Conservation (phyloP, 2,888 invertebrate genomes). For the Platycheirus rosarum region DNA sequence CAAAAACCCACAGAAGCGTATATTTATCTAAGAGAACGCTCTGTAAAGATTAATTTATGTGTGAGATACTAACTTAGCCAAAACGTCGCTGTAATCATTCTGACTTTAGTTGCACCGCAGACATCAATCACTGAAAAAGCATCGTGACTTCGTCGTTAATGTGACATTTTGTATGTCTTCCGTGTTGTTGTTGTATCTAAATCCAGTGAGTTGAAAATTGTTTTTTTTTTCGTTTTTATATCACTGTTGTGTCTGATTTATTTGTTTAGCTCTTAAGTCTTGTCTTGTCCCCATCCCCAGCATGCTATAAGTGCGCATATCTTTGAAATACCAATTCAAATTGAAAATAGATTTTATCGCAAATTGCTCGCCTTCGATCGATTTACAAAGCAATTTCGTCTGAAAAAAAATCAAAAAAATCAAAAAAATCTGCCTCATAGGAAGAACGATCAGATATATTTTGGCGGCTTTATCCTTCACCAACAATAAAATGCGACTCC, state of each 20-base stretch:
- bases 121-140: slow-evolving; percentile 67
- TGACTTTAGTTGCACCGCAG: slow-evolving; percentile 64
- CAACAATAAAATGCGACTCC: slow-evolving; percentile 69
- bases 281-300: background rate
- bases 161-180: slow-evolving; percentile 44
- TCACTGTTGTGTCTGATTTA: slow-evolving; percentile 8
- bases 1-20: slow-evolving; percentile 25
- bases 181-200: slow-evolving; percentile 35
- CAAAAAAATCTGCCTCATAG: slow-evolving; percentile 33
- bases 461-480: slow-evolving; percentile 56
- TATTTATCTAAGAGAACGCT: slow-evolving; percentile 10
- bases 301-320: slow-evolving; percentile 27
- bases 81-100: slow-evolving; percentile 45
- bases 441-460: slow-evolving; percentile 23
- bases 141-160: slow-evolving; percentile 49
- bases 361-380: slow-evolving; percentile 66
- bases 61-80: slow-evolving; percentile 12
- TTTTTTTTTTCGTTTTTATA: slow-evolving; percentile 12
- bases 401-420: background rate
- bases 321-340: slow-evolving; percentile 61
- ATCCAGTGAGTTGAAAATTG: slow-evolving; percentile 66
- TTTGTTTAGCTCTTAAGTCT: slow-evolving; percentile 27
- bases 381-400: slow-evolving; percentile 67
- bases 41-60: background rate
- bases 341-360: slow-evolving; percentile 71